Evolutionary conservation across 1,140 invertebrate genomes (phyloP).

Genomic region (Drosophila baimaii): DNA sequence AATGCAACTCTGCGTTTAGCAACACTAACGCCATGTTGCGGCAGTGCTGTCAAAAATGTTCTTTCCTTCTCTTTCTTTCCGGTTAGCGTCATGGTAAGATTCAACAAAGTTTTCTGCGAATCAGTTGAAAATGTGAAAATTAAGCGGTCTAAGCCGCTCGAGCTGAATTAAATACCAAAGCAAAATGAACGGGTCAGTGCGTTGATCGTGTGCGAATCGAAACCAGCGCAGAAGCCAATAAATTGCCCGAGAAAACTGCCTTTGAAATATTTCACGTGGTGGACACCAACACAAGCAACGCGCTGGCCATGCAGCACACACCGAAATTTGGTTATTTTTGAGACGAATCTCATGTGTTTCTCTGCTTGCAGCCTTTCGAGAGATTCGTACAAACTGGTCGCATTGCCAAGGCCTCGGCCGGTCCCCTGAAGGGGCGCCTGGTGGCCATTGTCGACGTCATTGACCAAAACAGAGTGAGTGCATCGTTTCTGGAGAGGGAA

Average conservation of each 20-base stretch:
- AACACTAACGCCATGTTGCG: constrained; percentile 67
- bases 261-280: constrained; percentile 71
- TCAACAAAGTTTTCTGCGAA: constrained; percentile 49
- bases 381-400: constrained; percentile 98
- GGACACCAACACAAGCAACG: constrained; percentile 46
- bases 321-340: constrained; percentile 6
- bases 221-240: not conserved
- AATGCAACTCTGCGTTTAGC: constrained; percentile 55
- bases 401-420: constrained; percentile 96
- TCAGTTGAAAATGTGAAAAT: constrained; percentile 72
- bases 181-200: constrained; percentile 37
- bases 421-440: constrained; percentile 94
- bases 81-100: constrained; percentile 82
- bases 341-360: constrained; percentile 34
- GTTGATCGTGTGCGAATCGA: constrained; percentile 7
- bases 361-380: constrained; percentile 91
- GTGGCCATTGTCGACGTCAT: constrained; percentile 97
- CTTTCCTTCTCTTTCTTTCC: constrained; percentile 81
- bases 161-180: constrained; percentile 51
- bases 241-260: constrained; percentile 1
- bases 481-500: constrained; percentile 10
- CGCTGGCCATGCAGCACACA: constrained; percentile 30
- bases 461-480: constrained; percentile 96
- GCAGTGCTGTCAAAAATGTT: constrained; percentile 64
- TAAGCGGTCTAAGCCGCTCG: constrained; percentile 35